A percentile compares a stretch with the other conserved stretches of the same genome.
These are phyloP conservation scores for Orgyia antiqua DNA, from an alignment of 2,888 invertebrate species.

Conservation along the genomic window DNA sequence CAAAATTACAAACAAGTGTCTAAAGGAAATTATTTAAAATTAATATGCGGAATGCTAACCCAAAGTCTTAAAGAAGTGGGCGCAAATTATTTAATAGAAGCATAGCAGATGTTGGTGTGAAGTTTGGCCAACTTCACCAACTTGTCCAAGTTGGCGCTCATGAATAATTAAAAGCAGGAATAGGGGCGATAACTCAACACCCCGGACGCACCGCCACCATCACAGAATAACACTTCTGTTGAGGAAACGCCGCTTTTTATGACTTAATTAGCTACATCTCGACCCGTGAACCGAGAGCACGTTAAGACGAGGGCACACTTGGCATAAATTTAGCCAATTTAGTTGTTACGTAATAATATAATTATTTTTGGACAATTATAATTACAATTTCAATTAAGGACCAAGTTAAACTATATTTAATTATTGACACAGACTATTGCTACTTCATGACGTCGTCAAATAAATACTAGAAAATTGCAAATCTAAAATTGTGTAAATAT, in stretches of 20 bases:
- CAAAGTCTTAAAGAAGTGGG: constrained; percentile 43
- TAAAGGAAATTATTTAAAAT: too few relatives aligned
- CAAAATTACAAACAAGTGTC: too few relatives aligned
- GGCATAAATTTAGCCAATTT: background rate
- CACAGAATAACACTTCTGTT: constrained; percentile 54
- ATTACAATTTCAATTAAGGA: too few relatives aligned
- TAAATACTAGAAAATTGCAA: too few relatives aligned
- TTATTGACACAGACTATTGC: too few relatives aligned
- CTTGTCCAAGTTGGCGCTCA: constrained; percentile 44
- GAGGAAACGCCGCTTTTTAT: constrained; percentile 59
- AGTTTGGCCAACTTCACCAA: constrained; percentile 41
- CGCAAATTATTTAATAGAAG: constrained; percentile 62
- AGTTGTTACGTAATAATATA: too few relatives aligned
- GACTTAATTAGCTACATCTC: constrained; percentile 67
- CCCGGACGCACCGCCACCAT: constrained; percentile 34
- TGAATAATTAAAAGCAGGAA: constrained; percentile 69
- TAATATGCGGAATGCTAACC: constrained; percentile 34
- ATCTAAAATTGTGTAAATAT: too few relatives aligned
- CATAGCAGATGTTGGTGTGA: constrained; percentile 25
- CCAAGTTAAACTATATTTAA: too few relatives aligned
- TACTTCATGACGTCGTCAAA: too few relatives aligned
- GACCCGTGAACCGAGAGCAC: constrained; percentile 27
- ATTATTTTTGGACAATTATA: too few relatives aligned
- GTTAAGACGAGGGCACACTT: constrained; percentile 9
- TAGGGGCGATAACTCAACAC: constrained; percentile 59